Percentiles rank a stretch among this genome's conserved stretches.
phyloP scores from a whole-genome alignment of 2,797 vertebrate genomes.

The Rhynchonycteris naso region DNA sequence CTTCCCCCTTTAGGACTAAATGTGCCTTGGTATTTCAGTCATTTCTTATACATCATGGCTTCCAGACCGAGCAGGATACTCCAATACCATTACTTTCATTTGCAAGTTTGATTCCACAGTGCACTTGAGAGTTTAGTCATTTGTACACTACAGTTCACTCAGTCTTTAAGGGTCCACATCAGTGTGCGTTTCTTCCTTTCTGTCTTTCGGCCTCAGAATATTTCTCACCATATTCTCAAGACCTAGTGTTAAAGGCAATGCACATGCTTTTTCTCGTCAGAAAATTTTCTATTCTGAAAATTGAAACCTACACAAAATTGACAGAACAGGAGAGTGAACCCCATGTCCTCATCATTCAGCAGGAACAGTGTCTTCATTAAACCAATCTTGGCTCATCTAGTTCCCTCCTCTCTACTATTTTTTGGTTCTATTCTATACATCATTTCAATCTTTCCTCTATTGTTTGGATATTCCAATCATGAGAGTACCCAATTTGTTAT shows the following conservation, averaged over 20 bases:
- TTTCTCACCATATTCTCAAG: not conserved
- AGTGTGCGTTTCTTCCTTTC: not conserved
- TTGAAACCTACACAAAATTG: not conserved
- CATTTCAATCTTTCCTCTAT: not conserved
- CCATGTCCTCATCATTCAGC: not conserved
- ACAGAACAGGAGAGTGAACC: not conserved
- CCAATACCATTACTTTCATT: not conserved
- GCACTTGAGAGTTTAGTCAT: not conserved
- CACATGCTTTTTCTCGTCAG: not conserved
- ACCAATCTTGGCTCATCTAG: not conserved
- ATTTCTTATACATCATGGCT: not conserved
- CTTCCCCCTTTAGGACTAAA: not conserved
- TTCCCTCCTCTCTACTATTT: not conserved
- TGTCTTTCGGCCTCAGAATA: not conserved
- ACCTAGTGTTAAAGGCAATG: not conserved
- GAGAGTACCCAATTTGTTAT: not conserved
- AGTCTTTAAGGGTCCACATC: not conserved
- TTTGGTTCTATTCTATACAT: not conserved
- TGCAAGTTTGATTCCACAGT: not conserved
- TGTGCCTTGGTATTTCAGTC: not conserved
- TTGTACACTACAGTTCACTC: accelerated
- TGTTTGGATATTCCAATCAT: not conserved
- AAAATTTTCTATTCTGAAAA: not conserved
- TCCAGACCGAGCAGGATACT: not conserved
- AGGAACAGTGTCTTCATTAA: not conserved